Evolutionary conservation across 2,113 vertebrate species (phyloP).

Genomic region (Panthera uncia): DNA sequence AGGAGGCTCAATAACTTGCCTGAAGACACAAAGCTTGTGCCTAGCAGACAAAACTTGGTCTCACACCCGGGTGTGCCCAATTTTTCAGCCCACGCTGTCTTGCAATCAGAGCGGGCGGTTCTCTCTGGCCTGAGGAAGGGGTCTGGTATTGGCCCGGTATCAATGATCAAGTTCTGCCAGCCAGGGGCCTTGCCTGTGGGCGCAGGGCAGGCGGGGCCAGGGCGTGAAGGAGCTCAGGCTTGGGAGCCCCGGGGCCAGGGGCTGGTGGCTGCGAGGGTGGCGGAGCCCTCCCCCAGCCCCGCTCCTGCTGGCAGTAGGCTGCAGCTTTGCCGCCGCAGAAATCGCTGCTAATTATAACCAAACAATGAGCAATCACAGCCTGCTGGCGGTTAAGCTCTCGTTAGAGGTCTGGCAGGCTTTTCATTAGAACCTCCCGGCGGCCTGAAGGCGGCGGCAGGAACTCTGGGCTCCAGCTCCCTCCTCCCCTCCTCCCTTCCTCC

Average conservation of each 20-base stretch:
- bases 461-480: neutral
- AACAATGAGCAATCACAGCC: conserved; percentile 69
- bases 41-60: neutral
- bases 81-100: neutral
- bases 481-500: too few species aligned
- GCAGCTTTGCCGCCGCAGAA: conserved; percentile 39
- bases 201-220: neutral
- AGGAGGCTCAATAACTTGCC: neutral
- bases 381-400: neutral
- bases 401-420: conserved; percentile 46
- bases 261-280: conserved; percentile 15
- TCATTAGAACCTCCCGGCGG: neutral
- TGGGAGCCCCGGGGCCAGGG: neutral
- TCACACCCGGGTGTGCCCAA: neutral
- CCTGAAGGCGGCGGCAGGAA: neutral
- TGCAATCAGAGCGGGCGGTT: neutral
- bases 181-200: neutral
- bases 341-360: conserved; percentile 57
- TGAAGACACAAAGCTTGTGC: neutral
- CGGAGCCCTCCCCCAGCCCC: conserved; percentile 16
- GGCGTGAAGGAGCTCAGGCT: neutral
- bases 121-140: neutral
- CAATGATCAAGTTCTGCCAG: neutral
- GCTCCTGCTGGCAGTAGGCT: neutral
- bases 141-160: neutral